Evolutionary conservation across 2,888 invertebrate genomes (phyloP).

Genomic region (Diploptera punctata): DNA sequence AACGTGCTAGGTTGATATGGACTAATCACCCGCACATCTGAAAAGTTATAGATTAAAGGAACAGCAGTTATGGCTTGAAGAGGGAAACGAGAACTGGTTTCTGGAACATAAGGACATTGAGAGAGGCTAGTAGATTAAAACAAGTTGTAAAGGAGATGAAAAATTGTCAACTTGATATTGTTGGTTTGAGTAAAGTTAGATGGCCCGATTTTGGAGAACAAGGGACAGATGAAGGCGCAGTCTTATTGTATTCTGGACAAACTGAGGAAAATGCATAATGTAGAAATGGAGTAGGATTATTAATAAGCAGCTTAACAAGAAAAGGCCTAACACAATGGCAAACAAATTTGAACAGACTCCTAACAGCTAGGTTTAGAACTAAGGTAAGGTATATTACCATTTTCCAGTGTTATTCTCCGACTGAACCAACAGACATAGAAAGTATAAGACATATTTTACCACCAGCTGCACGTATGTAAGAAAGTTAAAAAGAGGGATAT

Average conservation of each 20-base stretch:
- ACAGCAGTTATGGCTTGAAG: no score
- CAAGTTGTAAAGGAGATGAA: not conserved
- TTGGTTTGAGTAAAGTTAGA: constrained; percentile 7
- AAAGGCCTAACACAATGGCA: not conserved
- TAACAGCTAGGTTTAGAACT: not conserved
- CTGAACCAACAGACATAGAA: not conserved
- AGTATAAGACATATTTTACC: not conserved
- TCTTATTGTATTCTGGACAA: not conserved
- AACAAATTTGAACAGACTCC: not conserved
- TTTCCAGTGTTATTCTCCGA: not conserved
- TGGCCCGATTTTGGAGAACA: no score
- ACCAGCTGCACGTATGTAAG: not conserved
- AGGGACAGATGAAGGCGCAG: not conserved
- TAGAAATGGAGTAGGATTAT: not conserved
- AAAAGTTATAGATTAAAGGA: no score
- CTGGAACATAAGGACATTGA: no score
- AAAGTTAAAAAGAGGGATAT: not conserved
- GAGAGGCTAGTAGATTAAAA: no score
- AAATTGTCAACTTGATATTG: not conserved
- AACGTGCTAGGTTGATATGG: no score
- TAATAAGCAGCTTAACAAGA: not conserved
- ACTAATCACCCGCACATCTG: no score
- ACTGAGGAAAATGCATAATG: not conserved
- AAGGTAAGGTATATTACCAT: not conserved
- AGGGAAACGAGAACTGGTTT: no score